Base-by-base conservation (phyloP, 2,113 vertebrate species). In the Struthidea cinerea region DNA sequence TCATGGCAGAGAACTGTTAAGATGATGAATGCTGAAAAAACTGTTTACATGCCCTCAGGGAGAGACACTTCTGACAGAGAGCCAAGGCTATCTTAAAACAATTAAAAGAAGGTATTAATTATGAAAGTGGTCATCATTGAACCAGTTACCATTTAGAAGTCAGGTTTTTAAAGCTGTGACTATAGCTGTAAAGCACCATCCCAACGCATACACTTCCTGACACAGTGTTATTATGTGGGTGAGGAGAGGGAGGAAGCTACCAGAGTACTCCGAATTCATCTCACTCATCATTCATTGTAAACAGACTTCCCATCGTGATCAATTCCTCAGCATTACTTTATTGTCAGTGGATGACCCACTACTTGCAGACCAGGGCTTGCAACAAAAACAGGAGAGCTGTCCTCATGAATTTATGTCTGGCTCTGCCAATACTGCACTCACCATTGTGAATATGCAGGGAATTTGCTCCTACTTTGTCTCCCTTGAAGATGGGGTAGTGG, bases 401-500 rank as follows among this genome's bases (percentile, higher is more conserved):
- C 9, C 0, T 53, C 28, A 19, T 6, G 13, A 57, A 63, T 69
- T 50, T 37, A 20, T 12, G 42, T 21, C 73, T 75, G 19, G 17
- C 8, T 93, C n/a, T 46, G 30, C 10, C 52, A 89, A 37, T 19
- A n/a, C 1, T 26, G 9, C 6, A 47, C 17, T 76, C 33, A 16
- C 0, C 0, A 0, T 3, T 28, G 41, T 19, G 33, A 55, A 52
- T 3, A 63, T 21, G 42, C 30, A 55, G 19, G 73, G 42, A 71
- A 71, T 59, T 5, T 27, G 11, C 10, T 60, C 61, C 53, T 33
- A 24, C 33, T 56, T 27, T 37, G 41, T 35, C 41, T 32, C 28
- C 32, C 69, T 44, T 23, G n/a, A 52, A 52, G 61, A 39, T 20
- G 4, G 11, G 9, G 13, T 11, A 78, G 47, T 7, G 35, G 16